Evolutionary conservation across 92 coral and sea anemone species (phyloP), one percentile per base, ranked within the genome.

Genomic region (Zoanthus sansibaricus): DNA sequence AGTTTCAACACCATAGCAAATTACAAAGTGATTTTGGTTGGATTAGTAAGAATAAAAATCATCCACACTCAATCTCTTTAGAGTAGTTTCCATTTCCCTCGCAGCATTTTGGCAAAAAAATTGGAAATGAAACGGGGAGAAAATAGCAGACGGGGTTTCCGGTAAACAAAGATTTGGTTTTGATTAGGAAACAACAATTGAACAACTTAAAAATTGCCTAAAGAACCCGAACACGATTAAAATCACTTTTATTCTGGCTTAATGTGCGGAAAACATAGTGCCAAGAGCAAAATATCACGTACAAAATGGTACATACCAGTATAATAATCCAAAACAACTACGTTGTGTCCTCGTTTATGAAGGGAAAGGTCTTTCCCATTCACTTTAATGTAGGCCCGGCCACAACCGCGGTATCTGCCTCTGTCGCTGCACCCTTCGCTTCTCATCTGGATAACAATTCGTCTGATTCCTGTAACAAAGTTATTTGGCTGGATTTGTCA

Each of bases 401-500:
- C 91, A 56, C 91, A 88, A 44, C 82, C 79, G 17, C 91, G 68
- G 64, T 88, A 85, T 70, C 87, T 84, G 10, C 91, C 91, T 74
- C 52, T 82, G 74, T 88, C 91, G 56, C 62, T 59, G 62, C 91
- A 88, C 20, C 91, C 91, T 74, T 88, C 91, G 47, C 91, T 88
- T 61, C 73, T 68, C 17, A 79, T 72, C 18, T 79, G 49, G 25
- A 79, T 79, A 66, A 61, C 18, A 9, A 79, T 45, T n/a, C 54
- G 47, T 47, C n/a, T 79, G 72, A 45, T 18, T 62, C 84, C 84
- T 79, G n/a, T n/a, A 79, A 51, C 59, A 75, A 75, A 18, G 79
- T 9, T 49, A 31, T 20, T 9, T 51, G 37, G 32, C 11, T 48
- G 12, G 13, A 47, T 51, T 75, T 18, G 20, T 12, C 1, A 44